These are phyloP conservation scores for Aspidiotus rigidus DNA, from an alignment of 2,888 invertebrate genomes.

Conservation along the genomic window DNA sequence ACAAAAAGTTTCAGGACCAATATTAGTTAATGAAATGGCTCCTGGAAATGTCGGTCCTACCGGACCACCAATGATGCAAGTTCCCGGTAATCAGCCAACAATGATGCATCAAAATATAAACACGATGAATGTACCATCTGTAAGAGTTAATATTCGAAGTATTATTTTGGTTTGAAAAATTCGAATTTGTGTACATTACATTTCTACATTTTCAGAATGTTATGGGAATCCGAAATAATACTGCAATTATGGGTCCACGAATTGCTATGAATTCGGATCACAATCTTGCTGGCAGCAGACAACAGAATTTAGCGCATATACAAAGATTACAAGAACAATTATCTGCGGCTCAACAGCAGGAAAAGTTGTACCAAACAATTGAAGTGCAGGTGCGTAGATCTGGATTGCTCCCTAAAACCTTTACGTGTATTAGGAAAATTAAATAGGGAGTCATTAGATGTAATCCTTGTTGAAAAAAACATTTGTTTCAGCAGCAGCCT, in stretches of 20 bases:
- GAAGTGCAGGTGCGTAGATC: not conserved
- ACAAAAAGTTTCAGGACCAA: not conserved
- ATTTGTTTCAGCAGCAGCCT: not conserved
- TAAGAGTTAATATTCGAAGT: not conserved
- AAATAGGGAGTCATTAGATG: not conserved
- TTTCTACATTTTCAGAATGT: not conserved
- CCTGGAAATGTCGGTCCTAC: conserved; percentile 11
- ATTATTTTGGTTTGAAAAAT: too few relatives aligned
- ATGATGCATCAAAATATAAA: conserved; percentile 15
- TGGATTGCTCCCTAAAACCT: not conserved
- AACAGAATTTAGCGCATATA: not conserved
- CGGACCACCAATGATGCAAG: conserved; percentile 10
- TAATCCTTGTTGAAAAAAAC: not conserved
- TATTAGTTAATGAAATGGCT: not conserved
- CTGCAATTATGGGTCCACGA: not conserved
- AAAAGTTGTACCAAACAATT: not conserved
- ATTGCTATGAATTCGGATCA: not conserved
- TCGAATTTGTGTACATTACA: too few relatives aligned
- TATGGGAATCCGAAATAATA: not conserved
- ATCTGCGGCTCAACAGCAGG: not conserved
- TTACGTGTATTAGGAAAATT: not conserved
- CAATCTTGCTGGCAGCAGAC: not conserved
- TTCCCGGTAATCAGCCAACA: conserved; percentile 9
- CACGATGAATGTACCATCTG: conserved; percentile 10
- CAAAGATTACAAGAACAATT: not conserved